Base-by-base conservation (phyloP, 1,140 invertebrate species). In the Lepidurus arcticus region DNA sequence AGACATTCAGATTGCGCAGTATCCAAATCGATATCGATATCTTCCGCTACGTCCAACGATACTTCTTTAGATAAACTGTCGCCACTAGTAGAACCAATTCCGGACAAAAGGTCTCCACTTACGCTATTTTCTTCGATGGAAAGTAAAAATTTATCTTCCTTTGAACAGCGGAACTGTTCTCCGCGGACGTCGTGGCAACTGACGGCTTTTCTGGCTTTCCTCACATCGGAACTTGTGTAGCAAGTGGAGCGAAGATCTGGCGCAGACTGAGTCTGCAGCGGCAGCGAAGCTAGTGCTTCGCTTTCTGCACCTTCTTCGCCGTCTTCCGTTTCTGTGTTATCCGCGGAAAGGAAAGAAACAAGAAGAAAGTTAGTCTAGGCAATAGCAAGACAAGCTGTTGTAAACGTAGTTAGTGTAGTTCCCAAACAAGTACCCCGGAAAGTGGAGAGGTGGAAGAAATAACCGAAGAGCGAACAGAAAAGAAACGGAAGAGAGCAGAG, bases 51-150 rank as follows among this genome's bases (percentile, higher is more conserved):
- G n/a, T 75, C 34, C 44, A 44, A 16, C 74, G 42, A 44, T 11
- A 42, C 21, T 42, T 76, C 76, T 44, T 76, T 47, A 8, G 44
- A 47, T 13, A 47, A 45, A 47, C 44, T 45, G 11, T 76, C 76
- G 26, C 47, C 76, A 13, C 76, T 74, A 42, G 53, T 80, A 42
- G 79, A 80, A 21, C 79, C 79, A 42, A 80, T 80, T n/a, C 79
- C 79, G 44, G 79, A 80, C n/a, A 80, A 44, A 11, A 80, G 21
- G 44, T 80, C 79, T 43, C 45, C 73, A 26, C 53, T 65, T 21
- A 65, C 53, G 21, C 53, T 65, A 16, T 65, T 21, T 21, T 65
- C 53, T 65, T 65, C 53, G 7, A 65, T 65, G 53, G 53, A 65
- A 13, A n/a, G 53, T 65, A 65, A 21, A 7, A 65, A 21, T 16